These are phyloP conservation scores for Epizoanthus rinbou DNA, from an alignment of 92 coral and sea anemone species.

Conservation along the genomic window DNA sequence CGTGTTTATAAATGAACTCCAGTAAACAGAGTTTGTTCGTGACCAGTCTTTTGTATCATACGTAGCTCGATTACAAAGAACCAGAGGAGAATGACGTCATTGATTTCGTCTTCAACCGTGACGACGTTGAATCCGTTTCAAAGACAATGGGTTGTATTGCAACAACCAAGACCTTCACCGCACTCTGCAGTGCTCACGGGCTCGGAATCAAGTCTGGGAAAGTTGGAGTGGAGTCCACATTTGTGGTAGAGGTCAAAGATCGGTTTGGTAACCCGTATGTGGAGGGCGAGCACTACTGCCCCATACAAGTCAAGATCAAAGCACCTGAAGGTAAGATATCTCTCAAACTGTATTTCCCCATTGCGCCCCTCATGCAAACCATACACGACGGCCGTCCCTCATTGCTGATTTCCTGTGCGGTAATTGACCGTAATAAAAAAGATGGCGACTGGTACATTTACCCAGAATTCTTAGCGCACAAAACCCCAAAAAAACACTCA, in stretches of 20 bases:
- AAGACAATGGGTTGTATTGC: constrained; percentile 76
- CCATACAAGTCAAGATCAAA: constrained; percentile 75
- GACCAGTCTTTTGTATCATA: not conserved
- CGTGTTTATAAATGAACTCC: too few species aligned
- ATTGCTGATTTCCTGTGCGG: too few species aligned
- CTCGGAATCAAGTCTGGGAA: constrained; percentile 84
- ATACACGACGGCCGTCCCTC: too few species aligned
- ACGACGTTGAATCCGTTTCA: constrained; percentile 72
- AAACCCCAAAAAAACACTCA: too few species aligned
- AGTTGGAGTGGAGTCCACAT: constrained; percentile 85
- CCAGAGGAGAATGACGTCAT: constrained; percentile 90
- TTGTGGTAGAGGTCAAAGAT: constrained; percentile 69
- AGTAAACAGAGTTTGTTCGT: too few species aligned
- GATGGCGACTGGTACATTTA: too few species aligned
- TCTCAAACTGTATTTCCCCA: too few species aligned
- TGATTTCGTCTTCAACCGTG: constrained; percentile 72
- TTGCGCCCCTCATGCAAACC: too few species aligned
- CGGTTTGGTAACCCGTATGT: constrained; percentile 79
- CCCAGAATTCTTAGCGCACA: too few species aligned
- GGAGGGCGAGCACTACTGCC: constrained; percentile 77
- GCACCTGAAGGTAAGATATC: constrained; percentile 67
- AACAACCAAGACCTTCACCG: constrained; percentile 77
- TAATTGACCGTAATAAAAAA: too few species aligned
- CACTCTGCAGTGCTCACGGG: constrained; percentile 63
- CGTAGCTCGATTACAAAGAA: constrained; percentile 79